These are phyloP conservation scores for Calidris pugnax DNA, from an alignment of 2,113 vertebrate genomes.

Conservation along the genomic window DNA sequence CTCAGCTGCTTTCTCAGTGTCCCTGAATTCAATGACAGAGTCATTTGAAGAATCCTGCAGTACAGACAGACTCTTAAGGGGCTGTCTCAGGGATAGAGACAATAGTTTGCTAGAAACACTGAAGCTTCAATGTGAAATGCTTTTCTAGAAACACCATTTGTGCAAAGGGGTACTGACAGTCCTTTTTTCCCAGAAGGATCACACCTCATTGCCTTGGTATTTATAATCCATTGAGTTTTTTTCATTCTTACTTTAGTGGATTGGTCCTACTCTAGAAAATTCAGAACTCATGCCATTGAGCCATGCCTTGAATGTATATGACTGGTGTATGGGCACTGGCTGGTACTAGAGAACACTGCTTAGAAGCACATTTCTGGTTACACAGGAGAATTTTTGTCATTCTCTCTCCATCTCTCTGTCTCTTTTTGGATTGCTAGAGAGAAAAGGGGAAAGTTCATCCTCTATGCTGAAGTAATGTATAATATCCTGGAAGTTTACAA, in stretches of 20 bases:
- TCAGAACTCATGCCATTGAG: slow-evolving; percentile 61
- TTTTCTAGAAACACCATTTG: slow-evolving; percentile 60
- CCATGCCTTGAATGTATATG: slow-evolving; percentile 71
- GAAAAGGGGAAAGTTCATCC: slow-evolving; percentile 28
- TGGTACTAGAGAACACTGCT: slow-evolving; percentile 54
- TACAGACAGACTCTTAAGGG: slow-evolving; percentile 62
- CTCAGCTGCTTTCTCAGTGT: slow-evolving; percentile 75
- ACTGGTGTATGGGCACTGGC: slow-evolving; percentile 43
- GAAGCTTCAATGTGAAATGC: slow-evolving; percentile 62
- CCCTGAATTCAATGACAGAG: slow-evolving; percentile 61
- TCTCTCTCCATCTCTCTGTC: slow-evolving; percentile 21
- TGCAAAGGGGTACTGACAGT: slow-evolving; percentile 56
- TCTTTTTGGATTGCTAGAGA: slow-evolving; percentile 34
- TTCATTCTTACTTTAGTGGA: slow-evolving; percentile 35
- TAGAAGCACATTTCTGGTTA: slow-evolving; percentile 58
- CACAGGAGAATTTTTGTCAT: slow-evolving; percentile 12
- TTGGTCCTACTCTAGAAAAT: slow-evolving; percentile 54
- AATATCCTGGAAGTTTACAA: slow-evolving; percentile 57
- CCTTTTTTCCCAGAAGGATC: slow-evolving; percentile 48
- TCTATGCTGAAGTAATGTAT: slow-evolving; percentile 7
- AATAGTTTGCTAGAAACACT: slow-evolving; percentile 59
- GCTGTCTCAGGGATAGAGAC: slow-evolving; percentile 71
- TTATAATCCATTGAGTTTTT: slow-evolving; percentile 45
- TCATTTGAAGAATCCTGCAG: slow-evolving; percentile 65
- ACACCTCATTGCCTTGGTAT: slow-evolving; percentile 71